Evolutionary conservation across 2,888 invertebrate species (phyloP), one percentile per base, ranked within the genome.

Genomic region (Folsomia candida): DNA sequence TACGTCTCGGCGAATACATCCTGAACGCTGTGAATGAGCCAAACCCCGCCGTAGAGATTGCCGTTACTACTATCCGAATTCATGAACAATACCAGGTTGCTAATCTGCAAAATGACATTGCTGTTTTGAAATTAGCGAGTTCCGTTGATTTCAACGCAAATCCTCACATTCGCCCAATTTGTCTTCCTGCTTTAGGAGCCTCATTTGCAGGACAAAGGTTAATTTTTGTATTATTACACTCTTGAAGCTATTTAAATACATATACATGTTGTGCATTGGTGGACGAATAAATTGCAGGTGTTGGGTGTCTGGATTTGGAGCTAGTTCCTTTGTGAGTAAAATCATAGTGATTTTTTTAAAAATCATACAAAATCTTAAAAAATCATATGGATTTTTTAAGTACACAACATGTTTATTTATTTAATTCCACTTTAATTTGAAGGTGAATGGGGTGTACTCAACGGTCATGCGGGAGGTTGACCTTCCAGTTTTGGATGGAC

Each of bases 291-390:
- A 51, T 57, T 59, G 2, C 51, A 81, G 84, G 65, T 86, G 86
- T 80, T 84, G 82, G 81, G 85, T 84, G n/a, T 81, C 85, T n/a
- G 94, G 95, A 18, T 95, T 93, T 93, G 94, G 94, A 22, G 91
- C 92, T 81, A 86, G 91, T 76, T 88, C 89, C 82, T 82, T 85
- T 77, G 79, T 80, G n/a, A n/a, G n/a, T n/a, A n/a, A n/a, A n/a
- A n/a, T n/a, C n/a, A n/a, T n/a, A n/a, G n/a, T n/a, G n/a, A n/a
- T n/a, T n/a, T n/a, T n/a, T n/a, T n/a, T n/a, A n/a, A n/a, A n/a
- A n/a, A n/a, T n/a, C n/a, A n/a, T n/a, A n/a, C n/a, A n/a, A n/a
- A n/a, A n/a, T n/a, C n/a, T n/a, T n/a, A n/a, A n/a, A n/a, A n/a
- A n/a, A n/a, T n/a, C n/a, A n/a, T n/a, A n/a, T n/a, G n/a, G n/a